phyloP scores from a whole-genome alignment of 2,113 vertebrate genomes.

The Struthio camelus region DNA sequence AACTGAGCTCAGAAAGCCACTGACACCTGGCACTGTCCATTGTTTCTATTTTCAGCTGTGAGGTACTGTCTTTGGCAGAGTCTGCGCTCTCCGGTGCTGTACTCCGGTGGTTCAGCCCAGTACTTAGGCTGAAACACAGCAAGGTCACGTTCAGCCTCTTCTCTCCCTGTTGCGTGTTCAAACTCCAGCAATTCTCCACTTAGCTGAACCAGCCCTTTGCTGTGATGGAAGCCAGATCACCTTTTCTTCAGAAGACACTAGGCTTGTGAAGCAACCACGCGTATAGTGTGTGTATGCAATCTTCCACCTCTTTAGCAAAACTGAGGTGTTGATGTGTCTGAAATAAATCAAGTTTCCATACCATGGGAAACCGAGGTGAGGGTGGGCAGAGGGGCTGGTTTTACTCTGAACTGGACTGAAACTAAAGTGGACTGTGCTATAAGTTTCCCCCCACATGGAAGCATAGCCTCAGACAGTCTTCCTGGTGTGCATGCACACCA shows the following conservation, averaged over 20 bases:
- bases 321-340: background rate
- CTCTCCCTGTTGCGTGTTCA: background rate
- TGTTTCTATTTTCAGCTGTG: background rate
- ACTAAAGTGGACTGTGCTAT: background rate
- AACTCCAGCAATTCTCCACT: background rate
- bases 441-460: background rate
- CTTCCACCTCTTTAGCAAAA: background rate
- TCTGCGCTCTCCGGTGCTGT: background rate
- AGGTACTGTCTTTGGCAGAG: background rate
- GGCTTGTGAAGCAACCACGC: background rate
- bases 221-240: background rate
- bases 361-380: background rate
- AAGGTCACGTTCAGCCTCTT: background rate
- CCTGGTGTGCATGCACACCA: background rate
- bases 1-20: background rate
- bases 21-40: background rate
- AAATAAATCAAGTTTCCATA: background rate
- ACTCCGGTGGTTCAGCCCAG: no score
- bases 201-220: background rate
- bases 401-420: background rate
- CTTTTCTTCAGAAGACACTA: background rate
- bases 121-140: background rate
- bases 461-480: background rate
- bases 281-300: background rate
- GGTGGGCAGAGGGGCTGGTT: accelerated